Base-by-base conservation (phyloP, 2,797 vertebrate species). In the Chromobotia macracanthus region DNA sequence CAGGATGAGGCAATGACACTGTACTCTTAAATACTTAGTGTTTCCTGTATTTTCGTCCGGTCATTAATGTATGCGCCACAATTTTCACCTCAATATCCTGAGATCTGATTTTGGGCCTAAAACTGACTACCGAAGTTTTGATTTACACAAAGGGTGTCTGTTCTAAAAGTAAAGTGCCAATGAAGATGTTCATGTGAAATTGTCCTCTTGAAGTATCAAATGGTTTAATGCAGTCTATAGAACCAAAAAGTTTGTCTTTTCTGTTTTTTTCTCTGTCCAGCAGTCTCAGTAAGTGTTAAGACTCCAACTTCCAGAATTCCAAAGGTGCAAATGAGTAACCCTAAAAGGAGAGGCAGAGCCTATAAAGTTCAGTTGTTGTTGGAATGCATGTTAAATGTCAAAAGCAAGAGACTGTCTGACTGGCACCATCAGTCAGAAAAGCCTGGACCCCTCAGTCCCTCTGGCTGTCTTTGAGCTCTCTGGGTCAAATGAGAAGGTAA, bases 161-260 rank as follows among this genome's bases (percentile, higher is more conserved):
- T 91, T 89, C 89, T 88, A 83, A 93, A 91, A 87, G 55, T 94
- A 93, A 94, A 94, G 93, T 94, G 93, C 93, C 84, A 90, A 84
- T 90, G 91, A 92, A 88, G 91, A 89, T 84, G 72, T 90, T 88
- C 76, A 61, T 76, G 84, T 64, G 81, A 74, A 79, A 72, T 84
- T 86, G 87, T 86, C 75, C 53, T 75, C 86, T 90, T 87, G 87
- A 84, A 89, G 87, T 85, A 84, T 86, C 87, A 82, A 68, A 86
- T 88, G 86, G 87, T 91, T 41, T 88, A 89, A 85, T 85, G 82
- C 89, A 92, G 87, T 89, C 86, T 86, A 31, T 21, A 66, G 13
- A 44, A 67, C 18, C 13, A 56, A 56, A 63, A 55, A 35, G 35
- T 65, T 58, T 23, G 89, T 90, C 87, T 87, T 41, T 75, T 18